These are phyloP conservation scores for Phyllotreta striolata DNA, from an alignment of 2,888 invertebrate species.

Conservation along the genomic window DNA sequence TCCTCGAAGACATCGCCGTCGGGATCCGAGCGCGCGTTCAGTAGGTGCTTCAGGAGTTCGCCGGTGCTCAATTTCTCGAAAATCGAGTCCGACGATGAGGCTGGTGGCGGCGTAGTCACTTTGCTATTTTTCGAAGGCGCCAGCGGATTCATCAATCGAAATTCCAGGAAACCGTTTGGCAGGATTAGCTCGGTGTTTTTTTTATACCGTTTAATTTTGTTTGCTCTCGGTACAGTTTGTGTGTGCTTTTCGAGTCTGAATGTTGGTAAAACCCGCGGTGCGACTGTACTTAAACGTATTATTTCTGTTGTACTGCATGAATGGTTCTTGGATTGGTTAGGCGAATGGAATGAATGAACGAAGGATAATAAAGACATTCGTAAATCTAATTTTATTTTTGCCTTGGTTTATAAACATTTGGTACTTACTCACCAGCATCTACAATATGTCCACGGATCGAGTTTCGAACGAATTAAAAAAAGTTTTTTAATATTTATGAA, in stretches of 20 bases:
- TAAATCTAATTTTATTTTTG: no score
- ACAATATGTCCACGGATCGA: no score
- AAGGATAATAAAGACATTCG: no score
- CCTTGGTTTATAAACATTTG: no score
- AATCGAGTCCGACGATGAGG: slow-evolving; percentile 21
- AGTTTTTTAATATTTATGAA: no score
- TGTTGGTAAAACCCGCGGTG: slow-evolving; percentile 37
- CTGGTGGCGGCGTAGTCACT: slow-evolving; percentile 43
- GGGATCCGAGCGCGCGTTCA: slow-evolving; percentile 38
- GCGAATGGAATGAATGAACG: no score
- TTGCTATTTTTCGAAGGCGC: slow-evolving; percentile 51
- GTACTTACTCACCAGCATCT: no score
- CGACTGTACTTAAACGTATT: slow-evolving; percentile 22
- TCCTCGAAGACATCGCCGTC: slow-evolving; percentile 21
- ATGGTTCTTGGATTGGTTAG: slow-evolving; percentile 15
- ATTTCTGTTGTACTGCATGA: slow-evolving; percentile 18
- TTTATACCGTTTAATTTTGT: background rate
- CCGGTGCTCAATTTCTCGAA: slow-evolving; percentile 49
- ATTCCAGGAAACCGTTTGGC: slow-evolving; percentile 49
- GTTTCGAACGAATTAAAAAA: no score
- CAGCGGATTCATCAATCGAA: slow-evolving; percentile 49
- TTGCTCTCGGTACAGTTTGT: slow-evolving; percentile 22
- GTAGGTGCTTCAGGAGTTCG: slow-evolving; percentile 50
- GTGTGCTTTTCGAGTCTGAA: slow-evolving; percentile 28
- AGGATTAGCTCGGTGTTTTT: slow-evolving; percentile 41